phyloP scores from a whole-genome alignment of 2,113 vertebrate species.

The Calyptommatus sinebrachiatus region DNA sequence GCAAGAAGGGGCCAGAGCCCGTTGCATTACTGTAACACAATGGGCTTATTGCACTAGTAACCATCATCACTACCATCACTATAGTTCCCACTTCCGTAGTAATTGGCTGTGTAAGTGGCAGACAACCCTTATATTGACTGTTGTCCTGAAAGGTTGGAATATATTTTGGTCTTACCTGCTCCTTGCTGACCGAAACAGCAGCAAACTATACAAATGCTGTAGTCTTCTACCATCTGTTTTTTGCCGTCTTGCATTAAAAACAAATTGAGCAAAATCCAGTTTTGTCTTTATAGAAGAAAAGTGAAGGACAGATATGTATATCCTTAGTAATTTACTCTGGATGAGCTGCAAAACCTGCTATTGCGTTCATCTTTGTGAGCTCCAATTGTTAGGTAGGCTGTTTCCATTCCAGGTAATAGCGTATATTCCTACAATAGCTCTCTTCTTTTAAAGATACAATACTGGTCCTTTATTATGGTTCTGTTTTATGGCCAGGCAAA shows the following conservation, averaged over 20 bases:
- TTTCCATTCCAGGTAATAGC: constrained; percentile 2
- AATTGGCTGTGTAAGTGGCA: background rate
- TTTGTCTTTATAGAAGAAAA: background rate
- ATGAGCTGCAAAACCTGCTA: background rate
- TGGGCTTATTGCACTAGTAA: no score
- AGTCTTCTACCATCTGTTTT: background rate
- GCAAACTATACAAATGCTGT: background rate
- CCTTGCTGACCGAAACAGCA: background rate
- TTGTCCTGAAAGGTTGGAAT: background rate
- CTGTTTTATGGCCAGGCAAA: constrained; percentile 29
- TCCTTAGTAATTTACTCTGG: background rate
- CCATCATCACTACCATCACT: no score
- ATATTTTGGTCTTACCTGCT: background rate
- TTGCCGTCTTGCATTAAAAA: background rate
- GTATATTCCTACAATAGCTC: constrained; percentile 16
- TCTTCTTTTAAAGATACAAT: background rate
- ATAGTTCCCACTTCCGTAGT: background rate
- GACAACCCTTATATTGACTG: background rate
- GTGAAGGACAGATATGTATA: background rate
- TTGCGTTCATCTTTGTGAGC: constrained; percentile 11
- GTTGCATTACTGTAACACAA: no score
- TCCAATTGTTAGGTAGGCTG: background rate
- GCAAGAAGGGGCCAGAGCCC: no score
- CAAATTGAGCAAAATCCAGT: background rate
- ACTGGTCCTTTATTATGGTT: constrained; percentile 13